These are phyloP conservation scores for Aegypius monachus DNA, from an alignment of 2,113 vertebrate species.

Conservation along the genomic window DNA sequence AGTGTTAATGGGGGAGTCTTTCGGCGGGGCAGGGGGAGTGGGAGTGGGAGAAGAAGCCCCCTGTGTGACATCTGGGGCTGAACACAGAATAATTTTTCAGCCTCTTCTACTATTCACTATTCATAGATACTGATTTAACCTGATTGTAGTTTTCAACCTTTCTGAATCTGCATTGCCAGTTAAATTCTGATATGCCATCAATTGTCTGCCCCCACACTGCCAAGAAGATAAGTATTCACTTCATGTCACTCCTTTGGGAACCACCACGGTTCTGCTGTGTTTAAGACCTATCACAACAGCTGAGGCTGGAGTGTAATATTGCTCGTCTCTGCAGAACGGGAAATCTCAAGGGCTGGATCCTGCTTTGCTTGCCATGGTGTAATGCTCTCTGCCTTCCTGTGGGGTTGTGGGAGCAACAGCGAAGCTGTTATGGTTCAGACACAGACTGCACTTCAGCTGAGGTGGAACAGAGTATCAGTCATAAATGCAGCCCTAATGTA, in stretches of 20 bases:
- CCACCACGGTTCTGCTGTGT: not conserved
- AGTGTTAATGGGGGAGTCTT: not conserved
- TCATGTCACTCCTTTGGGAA: not conserved
- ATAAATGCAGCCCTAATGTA: not conserved
- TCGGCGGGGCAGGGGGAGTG: accelerated
- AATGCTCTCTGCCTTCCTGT: not conserved
- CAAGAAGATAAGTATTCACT: not conserved
- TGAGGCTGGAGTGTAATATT: not conserved
- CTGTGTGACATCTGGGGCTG: not conserved
- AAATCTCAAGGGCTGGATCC: not conserved
- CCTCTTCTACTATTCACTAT: not conserved
- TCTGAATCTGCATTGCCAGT: not conserved
- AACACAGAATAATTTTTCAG: not conserved
- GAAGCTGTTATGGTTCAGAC: not conserved
- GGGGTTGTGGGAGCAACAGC: not conserved
- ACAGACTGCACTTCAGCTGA: not conserved
- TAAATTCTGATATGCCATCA: not conserved
- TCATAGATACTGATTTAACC: not conserved
- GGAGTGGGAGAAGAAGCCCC: not conserved
- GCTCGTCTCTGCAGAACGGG: not conserved
- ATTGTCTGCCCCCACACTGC: not conserved
- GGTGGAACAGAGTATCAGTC: not conserved
- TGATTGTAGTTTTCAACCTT: not conserved
- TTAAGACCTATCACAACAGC: not conserved
- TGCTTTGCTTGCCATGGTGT: not conserved